Conservation (phyloP, 2,797 vertebrate genomes). For the Dendrocincla tyrannina region DNA sequence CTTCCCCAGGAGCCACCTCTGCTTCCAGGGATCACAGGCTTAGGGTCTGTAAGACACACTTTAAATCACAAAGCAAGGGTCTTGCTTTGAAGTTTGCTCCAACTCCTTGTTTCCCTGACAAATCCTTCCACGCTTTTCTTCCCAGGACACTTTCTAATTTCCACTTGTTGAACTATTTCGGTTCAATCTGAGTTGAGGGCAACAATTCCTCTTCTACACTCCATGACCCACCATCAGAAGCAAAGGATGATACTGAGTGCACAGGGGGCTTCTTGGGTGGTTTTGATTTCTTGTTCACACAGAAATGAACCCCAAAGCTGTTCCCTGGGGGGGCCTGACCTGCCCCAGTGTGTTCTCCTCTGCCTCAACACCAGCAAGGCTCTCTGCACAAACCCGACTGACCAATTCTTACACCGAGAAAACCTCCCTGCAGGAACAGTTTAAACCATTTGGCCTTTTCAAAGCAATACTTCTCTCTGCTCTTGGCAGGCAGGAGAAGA, state of each 20-base stretch:
- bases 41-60: background rate
- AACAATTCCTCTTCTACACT: background rate
- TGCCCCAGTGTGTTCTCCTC: background rate
- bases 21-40: background rate
- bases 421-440: background rate
- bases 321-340: background rate
- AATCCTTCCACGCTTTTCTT: background rate
- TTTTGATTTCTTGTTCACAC: background rate
- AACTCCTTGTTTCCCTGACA: background rate
- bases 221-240: background rate
- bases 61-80: background rate
- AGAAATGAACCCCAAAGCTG: background rate
- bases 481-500: background rate
- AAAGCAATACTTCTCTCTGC: background rate
- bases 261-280: background rate
- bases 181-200: slow-evolving; percentile 52
- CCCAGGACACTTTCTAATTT: background rate
- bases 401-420: background rate
- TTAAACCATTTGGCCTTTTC: background rate
- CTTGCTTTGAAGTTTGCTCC: background rate
- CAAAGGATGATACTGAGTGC: background rate
- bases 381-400: background rate
- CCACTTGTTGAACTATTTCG: background rate
- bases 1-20: background rate
- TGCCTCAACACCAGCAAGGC: background rate